phyloP scores from a whole-genome alignment of 2,113 vertebrate genomes.

The Panthera uncia region DNA sequence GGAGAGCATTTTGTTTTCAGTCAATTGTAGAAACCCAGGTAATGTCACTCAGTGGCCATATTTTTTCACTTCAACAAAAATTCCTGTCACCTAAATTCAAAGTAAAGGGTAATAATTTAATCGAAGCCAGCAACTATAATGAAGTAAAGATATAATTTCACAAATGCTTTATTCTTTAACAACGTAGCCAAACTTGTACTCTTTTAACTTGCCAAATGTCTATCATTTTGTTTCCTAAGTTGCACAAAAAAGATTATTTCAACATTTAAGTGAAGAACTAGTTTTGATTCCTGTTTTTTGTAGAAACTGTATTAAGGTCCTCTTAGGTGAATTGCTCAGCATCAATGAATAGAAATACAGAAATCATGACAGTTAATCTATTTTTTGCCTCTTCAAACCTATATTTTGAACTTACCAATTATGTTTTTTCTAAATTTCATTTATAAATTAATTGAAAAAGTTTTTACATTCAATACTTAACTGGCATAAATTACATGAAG shows the following conservation, averaged over 20 bases:
- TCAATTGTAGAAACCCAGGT: neutral
- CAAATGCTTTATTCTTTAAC: neutral
- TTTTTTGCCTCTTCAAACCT: neutral
- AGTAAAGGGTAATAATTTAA: neutral
- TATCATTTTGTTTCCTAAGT: neutral
- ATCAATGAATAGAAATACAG: neutral
- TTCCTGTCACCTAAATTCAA: neutral
- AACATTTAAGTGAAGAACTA: neutral
- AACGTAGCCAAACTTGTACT: neutral
- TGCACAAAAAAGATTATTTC: neutral
- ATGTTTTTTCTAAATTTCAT: neutral
- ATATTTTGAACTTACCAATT: neutral
- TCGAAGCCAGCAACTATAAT: neutral
- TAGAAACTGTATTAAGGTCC: neutral
- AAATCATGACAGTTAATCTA: neutral
- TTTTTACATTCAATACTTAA: neutral
- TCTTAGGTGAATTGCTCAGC: neutral
- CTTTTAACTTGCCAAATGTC: neutral
- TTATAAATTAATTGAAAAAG: neutral
- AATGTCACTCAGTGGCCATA: neutral
- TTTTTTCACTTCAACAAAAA: neutral
- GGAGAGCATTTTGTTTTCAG: neutral
- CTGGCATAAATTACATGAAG: neutral
- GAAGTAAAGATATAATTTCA: neutral
- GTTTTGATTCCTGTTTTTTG: neutral